Base-by-base conservation (phyloP, 2,888 invertebrate genomes). In the Athalia circularis region DNA sequence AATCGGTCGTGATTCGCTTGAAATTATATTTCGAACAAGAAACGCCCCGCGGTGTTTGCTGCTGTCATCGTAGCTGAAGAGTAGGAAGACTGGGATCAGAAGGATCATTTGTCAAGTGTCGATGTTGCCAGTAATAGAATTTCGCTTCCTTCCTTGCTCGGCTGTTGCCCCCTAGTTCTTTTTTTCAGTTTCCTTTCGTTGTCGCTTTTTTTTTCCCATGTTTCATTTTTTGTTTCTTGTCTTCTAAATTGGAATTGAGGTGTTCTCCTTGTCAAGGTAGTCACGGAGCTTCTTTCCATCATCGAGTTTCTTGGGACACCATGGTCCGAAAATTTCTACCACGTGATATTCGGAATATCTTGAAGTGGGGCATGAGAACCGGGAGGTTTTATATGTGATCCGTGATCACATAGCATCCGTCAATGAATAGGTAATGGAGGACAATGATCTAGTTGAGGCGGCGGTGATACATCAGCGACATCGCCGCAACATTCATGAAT, bases 361-460 rank as follows among this genome's bases (percentile, higher is more conserved):
- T 29, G 29, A 88, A 88, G 87, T 88, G 84, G 87, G 87, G 88
- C 88, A 88, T 88, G 88, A 88, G 88, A 89, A 89, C 87, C 85
- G 85, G 84, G 86, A 86, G 87, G 89, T 89, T 89, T 89, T 29
- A 29, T 29, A 29, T 88, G 87, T 88, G 88, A 85, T 89, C 86
- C 85, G 86, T 85, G 85, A 85, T 87, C 87, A 87, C 85, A 86
- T 87, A 84, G 87, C 84, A 83, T 85, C 86, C 85, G 88, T 87
- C 88, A 89, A 89, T 89, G 89, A 89, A 87, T 87, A 87, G 87
- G 88, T 87, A 89, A 89, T 89, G 88, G 89, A 88, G 88, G 86
- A 87, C 88, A 89, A 89, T 89, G 88, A 89, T 88, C 86, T 85
- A 89, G 89, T 89, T 88, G 88, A 87, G 86, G 84, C 88, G 29